phyloP scores from a whole-genome alignment of 2,888 invertebrate genomes.

The Volucella bombylans region DNA sequence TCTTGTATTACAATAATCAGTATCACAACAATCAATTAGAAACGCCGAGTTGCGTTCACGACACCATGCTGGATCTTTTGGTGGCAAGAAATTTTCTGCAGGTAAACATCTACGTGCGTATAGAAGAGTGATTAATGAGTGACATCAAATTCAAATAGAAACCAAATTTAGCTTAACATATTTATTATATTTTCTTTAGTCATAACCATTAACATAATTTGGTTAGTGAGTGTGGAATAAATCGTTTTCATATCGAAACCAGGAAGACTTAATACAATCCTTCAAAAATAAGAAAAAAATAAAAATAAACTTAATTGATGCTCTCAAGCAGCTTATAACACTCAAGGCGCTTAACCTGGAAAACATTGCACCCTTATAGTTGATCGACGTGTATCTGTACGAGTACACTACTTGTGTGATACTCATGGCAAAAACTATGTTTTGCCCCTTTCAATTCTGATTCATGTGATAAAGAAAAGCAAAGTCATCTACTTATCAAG shows the following conservation, averaged over 20 bases:
- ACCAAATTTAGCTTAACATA: too few species aligned
- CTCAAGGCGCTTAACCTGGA: background rate
- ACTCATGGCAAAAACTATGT: background rate
- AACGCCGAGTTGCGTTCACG: conserved; percentile 81
- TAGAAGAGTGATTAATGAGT: conserved; percentile 49
- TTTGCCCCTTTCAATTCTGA: conserved; percentile 1
- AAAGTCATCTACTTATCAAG: background rate
- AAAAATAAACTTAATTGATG: background rate
- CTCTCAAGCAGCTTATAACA: background rate
- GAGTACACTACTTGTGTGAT: background rate
- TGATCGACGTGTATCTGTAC: conserved; percentile 18
- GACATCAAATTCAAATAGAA: conserved; percentile 8
- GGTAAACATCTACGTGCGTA: conserved; percentile 85
- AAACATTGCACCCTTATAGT: conserved; percentile 27
- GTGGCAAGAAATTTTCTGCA: conserved; percentile 85
- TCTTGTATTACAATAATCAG: conserved; percentile 88
- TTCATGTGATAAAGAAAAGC: background rate
- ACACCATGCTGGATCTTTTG: conserved; percentile 86
- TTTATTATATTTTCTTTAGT: background rate
- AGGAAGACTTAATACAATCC: background rate
- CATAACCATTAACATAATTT: background rate
- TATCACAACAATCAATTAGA: conserved; percentile 85
- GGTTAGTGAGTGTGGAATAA: background rate
- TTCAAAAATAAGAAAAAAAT: background rate
- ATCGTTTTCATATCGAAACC: background rate